These are phyloP conservation scores for Acanthosepion esculentum DNA, from an alignment of 2,888 invertebrate species.

Conservation along the genomic window DNA sequence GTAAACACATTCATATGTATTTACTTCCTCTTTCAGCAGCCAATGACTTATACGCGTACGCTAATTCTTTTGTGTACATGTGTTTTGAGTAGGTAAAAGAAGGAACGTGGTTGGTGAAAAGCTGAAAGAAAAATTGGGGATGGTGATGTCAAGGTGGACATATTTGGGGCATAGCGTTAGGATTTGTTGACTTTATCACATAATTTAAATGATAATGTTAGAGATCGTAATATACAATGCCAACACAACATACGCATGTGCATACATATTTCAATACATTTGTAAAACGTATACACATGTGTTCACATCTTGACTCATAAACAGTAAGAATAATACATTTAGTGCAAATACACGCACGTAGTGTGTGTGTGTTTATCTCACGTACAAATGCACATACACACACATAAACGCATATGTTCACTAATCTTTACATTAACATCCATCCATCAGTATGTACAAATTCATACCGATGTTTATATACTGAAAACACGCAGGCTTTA, in stretches of 20 bases:
- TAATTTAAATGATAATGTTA: neutral
- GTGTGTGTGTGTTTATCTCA: too few species aligned
- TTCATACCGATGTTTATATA: too few species aligned
- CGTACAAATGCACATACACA: too few species aligned
- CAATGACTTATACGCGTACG: neutral
- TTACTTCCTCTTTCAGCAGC: neutral
- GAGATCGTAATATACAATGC: neutral
- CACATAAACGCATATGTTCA: too few species aligned
- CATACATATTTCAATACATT: neutral
- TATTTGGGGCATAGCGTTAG: neutral
- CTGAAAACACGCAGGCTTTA: too few species aligned
- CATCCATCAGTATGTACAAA: too few species aligned
- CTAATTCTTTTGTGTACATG: constrained; percentile 33
- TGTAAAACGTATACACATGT: too few species aligned
- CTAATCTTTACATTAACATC: too few species aligned
- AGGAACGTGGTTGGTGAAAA: neutral
- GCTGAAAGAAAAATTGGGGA: neutral
- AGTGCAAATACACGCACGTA: too few species aligned
- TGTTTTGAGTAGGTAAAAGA: neutral
- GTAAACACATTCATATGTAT: neutral
- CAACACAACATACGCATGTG: neutral
- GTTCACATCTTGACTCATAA: too few species aligned
- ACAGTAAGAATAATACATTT: too few species aligned
- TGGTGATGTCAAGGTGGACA: neutral
- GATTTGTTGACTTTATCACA: neutral